Percentiles rank a stretch among this genome's conserved stretches.
These are phyloP conservation scores for Tragelaphus strepsiceros DNA, from an alignment of 2,113 vertebrate genomes.

Conservation along the genomic window DNA sequence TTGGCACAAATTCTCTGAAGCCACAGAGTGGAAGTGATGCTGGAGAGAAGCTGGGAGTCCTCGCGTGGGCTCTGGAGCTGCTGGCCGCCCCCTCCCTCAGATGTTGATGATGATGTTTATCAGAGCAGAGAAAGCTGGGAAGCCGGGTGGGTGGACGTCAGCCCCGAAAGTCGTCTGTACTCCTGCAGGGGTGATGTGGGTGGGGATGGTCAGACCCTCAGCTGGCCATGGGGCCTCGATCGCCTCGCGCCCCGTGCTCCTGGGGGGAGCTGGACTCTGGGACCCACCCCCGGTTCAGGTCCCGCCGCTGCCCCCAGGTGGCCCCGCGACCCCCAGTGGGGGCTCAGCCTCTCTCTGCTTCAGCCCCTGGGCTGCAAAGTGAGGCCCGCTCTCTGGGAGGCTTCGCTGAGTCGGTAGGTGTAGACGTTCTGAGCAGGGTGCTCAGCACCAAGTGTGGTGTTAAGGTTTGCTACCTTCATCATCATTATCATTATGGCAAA, in stretches of 20 bases:
- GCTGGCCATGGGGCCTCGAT: rapidly evolving
- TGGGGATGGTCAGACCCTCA: background rate
- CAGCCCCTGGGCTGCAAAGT: background rate
- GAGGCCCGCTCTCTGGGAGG: background rate
- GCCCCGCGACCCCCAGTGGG: rapidly evolving
- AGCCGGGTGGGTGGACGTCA: background rate
- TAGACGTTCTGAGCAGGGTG: too few relatives aligned
- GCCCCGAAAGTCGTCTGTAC: rapidly evolving
- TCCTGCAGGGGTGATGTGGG: background rate
- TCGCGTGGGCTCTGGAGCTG: rapidly evolving
- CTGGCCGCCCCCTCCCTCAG: background rate
- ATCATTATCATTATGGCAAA: rapidly evolving
- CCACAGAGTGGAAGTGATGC: background rate
- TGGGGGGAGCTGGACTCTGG: rapidly evolving
- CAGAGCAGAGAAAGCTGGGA: background rate
- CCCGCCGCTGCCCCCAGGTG: background rate
- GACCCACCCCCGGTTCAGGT: rapidly evolving
- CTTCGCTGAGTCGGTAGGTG: rapidly evolving
- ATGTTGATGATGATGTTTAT: background rate
- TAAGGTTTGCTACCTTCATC: rapidly evolving
- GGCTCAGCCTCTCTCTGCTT: background rate
- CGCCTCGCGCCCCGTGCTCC: rapidly evolving
- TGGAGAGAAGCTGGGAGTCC: background rate
- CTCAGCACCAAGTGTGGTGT: rapidly evolving
- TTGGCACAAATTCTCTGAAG: too few relatives aligned